These are phyloP conservation scores for Turritopsis dohrnii DNA, from an alignment of 30 jellyfish, hydroid and myxozoan genomes.

Conservation along the genomic window DNA sequence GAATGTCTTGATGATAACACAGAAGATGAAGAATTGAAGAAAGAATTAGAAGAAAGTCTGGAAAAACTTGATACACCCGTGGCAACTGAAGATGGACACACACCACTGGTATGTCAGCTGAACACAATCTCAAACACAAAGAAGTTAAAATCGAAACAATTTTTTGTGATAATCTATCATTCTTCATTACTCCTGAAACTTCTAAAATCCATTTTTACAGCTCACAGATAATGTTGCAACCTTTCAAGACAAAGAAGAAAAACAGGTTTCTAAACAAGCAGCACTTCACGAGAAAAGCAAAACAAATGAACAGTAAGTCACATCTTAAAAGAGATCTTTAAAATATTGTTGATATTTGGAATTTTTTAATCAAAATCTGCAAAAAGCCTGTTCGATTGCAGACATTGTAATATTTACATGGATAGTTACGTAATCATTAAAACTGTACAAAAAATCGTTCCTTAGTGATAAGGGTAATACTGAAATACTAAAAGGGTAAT, in stretches of 20 bases:
- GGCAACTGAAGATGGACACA: conserved; percentile 1
- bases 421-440: no score
- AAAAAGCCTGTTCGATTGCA: no score
- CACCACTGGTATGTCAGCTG: not conserved
- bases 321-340: no score
- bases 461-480: no score
- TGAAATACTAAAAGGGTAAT: no score
- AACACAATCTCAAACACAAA: no score
- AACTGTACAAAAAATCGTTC: no score
- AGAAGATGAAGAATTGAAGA: conserved; percentile 25
- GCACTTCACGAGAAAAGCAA: not conserved
- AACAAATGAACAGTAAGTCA: no score
- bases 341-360: no score
- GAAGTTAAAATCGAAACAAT: not conserved
- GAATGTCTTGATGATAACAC: conserved; percentile 10
- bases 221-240: not conserved
- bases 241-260: not conserved
- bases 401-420: no score
- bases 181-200: not conserved
- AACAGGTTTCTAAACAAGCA: not conserved
- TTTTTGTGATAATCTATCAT: not conserved
- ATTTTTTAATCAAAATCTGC: no score
- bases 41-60: conserved; percentile 28
- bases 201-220: no score
- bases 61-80: conserved; percentile 22